Evolutionary conservation across 2,113 vertebrate species (phyloP).

Genomic region (Platichthys stellatus): DNA sequence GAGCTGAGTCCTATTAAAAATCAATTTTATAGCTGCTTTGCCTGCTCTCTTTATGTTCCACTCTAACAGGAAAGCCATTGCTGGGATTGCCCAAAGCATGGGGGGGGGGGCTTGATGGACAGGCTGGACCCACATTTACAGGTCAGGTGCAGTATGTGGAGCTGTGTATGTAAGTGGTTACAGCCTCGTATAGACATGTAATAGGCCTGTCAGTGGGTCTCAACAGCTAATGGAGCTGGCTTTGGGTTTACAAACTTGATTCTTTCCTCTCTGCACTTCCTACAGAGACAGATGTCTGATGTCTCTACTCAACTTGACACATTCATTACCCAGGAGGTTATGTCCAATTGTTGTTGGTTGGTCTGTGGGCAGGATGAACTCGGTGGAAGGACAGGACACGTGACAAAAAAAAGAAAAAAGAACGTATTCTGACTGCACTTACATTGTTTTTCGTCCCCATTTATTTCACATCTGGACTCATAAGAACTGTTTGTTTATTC

Average conservation of each 20-base stretch:
- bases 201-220: background rate
- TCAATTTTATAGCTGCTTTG: slow-evolving; percentile 73
- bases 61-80: slow-evolving; percentile 67
- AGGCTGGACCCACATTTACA: slow-evolving; percentile 46
- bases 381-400: too few relatives aligned
- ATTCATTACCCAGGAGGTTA: background rate
- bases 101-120: slow-evolving; percentile 28
- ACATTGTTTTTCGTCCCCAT: too few relatives aligned
- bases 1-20: slow-evolving; percentile 77
- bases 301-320: background rate
- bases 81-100: slow-evolving; percentile 22
- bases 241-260: background rate
- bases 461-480: too few relatives aligned
- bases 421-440: too few relatives aligned
- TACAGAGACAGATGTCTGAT: background rate
- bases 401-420: too few relatives aligned
- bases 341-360: background rate
- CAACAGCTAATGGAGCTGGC: background rate
- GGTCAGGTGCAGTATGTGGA: slow-evolving; percentile 34
- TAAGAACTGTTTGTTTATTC: too few relatives aligned
- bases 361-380: too few relatives aligned
- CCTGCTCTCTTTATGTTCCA: slow-evolving; percentile 66
- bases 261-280: background rate
- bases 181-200: slow-evolving; percentile 1
- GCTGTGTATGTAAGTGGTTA: slow-evolving; percentile 11